These are phyloP conservation scores for Encarsia formosa DNA, from an alignment of 2,888 invertebrate genomes.

Conservation along the genomic window DNA sequence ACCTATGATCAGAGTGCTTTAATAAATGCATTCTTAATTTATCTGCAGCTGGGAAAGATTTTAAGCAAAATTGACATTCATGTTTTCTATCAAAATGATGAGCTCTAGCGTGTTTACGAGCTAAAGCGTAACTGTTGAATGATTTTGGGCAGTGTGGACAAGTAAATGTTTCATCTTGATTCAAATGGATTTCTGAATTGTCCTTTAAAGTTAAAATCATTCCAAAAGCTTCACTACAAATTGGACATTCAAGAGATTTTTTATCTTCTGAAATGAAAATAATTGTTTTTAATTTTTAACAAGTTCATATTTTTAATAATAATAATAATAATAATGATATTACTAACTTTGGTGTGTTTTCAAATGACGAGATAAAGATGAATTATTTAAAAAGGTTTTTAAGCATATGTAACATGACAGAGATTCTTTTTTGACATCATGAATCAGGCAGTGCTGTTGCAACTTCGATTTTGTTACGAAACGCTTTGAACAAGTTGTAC, in stretches of 20 bases:
- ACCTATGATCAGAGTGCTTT: slow-evolving; percentile 52
- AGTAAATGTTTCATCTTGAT: slow-evolving; percentile 61
- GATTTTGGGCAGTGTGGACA: slow-evolving; percentile 64
- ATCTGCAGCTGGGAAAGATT: slow-evolving; percentile 67
- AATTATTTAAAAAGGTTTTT: slow-evolving; percentile 67
- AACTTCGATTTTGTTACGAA: slow-evolving; percentile 62
- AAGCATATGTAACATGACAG: slow-evolving; percentile 63
- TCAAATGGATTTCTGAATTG: slow-evolving; percentile 63
- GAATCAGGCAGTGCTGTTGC: slow-evolving; percentile 63
- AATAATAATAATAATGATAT: background rate
- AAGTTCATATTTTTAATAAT: background rate
- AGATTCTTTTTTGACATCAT: slow-evolving; percentile 66
- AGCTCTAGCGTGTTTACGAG: slow-evolving; percentile 70
- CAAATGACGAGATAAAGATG: slow-evolving; percentile 67
- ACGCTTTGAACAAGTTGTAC: slow-evolving; percentile 63
- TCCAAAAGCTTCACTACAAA: slow-evolving; percentile 66
- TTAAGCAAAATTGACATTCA: slow-evolving; percentile 65
- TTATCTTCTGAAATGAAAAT: slow-evolving; percentile 51
- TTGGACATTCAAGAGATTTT: slow-evolving; percentile 68
- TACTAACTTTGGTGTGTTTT: slow-evolving; percentile 61
- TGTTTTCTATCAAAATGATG: slow-evolving; percentile 68
- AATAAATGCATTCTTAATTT: slow-evolving; percentile 70
- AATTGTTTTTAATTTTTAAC: too few species aligned
- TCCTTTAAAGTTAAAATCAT: slow-evolving; percentile 62
- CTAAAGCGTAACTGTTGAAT: slow-evolving; percentile 65